These are phyloP conservation scores for Ceratina japonica DNA, from an alignment of 1,140 invertebrate species.

Conservation along the genomic window DNA sequence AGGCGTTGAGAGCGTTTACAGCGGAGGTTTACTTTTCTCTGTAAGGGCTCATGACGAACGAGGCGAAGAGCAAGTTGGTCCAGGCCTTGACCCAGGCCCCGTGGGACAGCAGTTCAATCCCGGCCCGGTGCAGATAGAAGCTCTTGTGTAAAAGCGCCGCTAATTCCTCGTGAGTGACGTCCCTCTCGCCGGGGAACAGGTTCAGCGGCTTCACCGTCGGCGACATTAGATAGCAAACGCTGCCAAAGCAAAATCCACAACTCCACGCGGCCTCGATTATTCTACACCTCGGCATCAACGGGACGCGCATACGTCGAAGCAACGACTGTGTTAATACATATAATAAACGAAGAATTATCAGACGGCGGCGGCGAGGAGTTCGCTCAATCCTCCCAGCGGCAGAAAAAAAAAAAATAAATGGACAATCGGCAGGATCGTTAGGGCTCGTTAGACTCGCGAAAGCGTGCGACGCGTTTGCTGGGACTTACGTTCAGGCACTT, in stretches of 20 bases:
- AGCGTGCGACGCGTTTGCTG: neutral
- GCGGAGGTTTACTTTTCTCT: slow-evolving; percentile 64
- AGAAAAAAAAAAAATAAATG: slow-evolving; percentile 43
- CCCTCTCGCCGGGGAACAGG: slow-evolving; percentile 34
- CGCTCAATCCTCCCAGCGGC: too few species aligned
- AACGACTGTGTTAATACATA: slow-evolving; percentile 57
- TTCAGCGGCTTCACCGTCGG: slow-evolving; percentile 34
- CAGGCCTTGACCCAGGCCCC: slow-evolving; percentile 66
- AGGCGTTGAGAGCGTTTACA: slow-evolving; percentile 6
- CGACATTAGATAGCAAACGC: slow-evolving; percentile 63
- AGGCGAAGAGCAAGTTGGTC: slow-evolving; percentile 66
- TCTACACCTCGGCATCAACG: slow-evolving; percentile 58
- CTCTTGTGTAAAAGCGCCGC: slow-evolving; percentile 62
- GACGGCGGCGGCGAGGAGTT: too few species aligned
- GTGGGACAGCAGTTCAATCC: slow-evolving; percentile 60
- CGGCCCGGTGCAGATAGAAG: slow-evolving; percentile 67
- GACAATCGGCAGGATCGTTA: slow-evolving; percentile 23
- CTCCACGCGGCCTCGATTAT: slow-evolving; percentile 66
- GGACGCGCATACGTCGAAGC: slow-evolving; percentile 63
- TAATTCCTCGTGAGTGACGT: slow-evolving; percentile 45
- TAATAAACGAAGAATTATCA: too few species aligned
- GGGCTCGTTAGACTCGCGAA: neutral
- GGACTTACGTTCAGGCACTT: slow-evolving; percentile 68
- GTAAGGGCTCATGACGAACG: slow-evolving; percentile 64
- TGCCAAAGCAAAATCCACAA: slow-evolving; percentile 65